Evolutionary conservation across 2,888 invertebrate species (phyloP).

Genomic region (Ctena decussata): DNA sequence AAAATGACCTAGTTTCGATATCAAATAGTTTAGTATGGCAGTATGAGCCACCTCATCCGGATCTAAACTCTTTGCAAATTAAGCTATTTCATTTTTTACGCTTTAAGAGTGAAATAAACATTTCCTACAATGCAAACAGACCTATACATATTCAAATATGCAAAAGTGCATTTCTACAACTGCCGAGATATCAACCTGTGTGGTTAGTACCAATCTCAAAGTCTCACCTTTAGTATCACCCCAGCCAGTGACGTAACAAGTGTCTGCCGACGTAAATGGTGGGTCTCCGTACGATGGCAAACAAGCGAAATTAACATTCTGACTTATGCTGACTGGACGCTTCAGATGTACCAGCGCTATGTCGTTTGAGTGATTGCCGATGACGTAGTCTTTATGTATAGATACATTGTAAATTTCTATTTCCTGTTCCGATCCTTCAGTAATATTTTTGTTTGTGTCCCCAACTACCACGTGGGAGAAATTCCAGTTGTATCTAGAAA

Average conservation of each 20-base stretch:
- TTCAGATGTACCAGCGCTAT: constrained; percentile 68
- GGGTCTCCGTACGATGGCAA: constrained; percentile 42
- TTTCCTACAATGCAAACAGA: too few relatives aligned
- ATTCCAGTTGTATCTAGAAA: constrained; percentile 2
- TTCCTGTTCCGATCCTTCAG: constrained; percentile 53
- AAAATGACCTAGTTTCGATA: too few relatives aligned
- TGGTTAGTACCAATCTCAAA: too few relatives aligned
- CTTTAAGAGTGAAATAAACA: too few relatives aligned
- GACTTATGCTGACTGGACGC: constrained; percentile 35
- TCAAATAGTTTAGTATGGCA: too few relatives aligned
- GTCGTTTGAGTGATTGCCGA: constrained; percentile 60
- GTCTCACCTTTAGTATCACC: constrained; percentile 63
- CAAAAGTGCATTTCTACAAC: too few relatives aligned
- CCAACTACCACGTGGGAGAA: constrained; percentile 60
- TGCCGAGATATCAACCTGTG: too few relatives aligned
- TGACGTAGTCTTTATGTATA: constrained; percentile 53
- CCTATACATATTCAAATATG: too few relatives aligned
- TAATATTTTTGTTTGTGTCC: constrained; percentile 29
- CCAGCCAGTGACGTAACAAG: constrained; percentile 72
- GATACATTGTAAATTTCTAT: constrained; percentile 42
- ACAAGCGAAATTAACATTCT: constrained; percentile 54
- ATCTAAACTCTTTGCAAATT: too few relatives aligned
- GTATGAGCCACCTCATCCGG: too few relatives aligned
- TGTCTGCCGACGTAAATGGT: constrained; percentile 41
- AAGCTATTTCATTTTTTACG: too few relatives aligned